Evolutionary conservation across 2,113 vertebrate species (phyloP).

Genomic region (Nicator chloris): DNA sequence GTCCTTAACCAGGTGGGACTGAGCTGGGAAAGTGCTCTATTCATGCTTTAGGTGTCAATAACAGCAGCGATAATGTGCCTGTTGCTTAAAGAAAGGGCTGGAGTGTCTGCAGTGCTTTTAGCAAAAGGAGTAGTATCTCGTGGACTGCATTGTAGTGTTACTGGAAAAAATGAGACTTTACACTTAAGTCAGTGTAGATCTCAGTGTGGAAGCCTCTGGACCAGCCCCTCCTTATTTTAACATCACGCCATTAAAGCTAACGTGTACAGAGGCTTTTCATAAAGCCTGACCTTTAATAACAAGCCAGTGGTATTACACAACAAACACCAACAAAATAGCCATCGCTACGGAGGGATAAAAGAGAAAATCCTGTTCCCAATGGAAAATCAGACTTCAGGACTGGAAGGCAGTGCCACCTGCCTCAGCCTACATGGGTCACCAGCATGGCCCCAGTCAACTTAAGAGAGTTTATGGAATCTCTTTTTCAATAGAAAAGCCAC

Average conservation of each 20-base stretch:
- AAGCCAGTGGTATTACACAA: background rate
- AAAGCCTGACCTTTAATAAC: slow-evolving; percentile 23
- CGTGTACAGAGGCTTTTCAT: background rate
- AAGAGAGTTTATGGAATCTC: background rate
- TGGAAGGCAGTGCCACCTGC: background rate
- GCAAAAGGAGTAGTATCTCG: background rate
- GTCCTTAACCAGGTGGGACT: background rate
- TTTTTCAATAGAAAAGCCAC: background rate
- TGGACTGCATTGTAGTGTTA: background rate
- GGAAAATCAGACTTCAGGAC: background rate
- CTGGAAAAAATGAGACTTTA: background rate
- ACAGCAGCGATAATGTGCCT: accelerated
- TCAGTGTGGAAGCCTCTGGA: background rate
- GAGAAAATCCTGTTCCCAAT: background rate
- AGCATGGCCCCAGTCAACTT: background rate
- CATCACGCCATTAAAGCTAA: background rate
- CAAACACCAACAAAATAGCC: background rate
- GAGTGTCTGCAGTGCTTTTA: background rate
- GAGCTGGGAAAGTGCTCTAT: background rate
- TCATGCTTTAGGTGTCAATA: background rate
- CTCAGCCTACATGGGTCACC: background rate
- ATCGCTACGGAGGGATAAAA: background rate
- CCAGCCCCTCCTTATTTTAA: background rate
- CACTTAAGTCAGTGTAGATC: background rate
- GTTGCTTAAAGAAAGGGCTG: background rate